Evolutionary conservation across 2,113 vertebrate species (phyloP).

Genomic region (Mystacornis crossleyi): DNA sequence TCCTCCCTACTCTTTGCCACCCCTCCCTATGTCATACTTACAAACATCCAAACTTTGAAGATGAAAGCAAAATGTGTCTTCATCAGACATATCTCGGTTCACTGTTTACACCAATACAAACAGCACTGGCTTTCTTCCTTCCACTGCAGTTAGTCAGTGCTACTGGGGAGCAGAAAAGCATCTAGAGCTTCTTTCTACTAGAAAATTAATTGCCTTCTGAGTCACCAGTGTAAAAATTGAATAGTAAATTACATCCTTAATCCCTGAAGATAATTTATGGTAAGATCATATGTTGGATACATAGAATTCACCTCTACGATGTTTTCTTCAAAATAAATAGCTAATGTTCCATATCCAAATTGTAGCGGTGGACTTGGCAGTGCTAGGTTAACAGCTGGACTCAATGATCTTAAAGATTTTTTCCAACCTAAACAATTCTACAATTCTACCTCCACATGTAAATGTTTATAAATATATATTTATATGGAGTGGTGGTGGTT

Average conservation of each 20-base stretch:
- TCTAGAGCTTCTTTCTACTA: neutral
- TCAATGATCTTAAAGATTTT: neutral
- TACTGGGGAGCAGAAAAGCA: neutral
- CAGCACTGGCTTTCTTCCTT: neutral
- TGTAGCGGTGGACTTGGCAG: neutral
- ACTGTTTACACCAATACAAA: neutral
- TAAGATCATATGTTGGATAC: neutral
- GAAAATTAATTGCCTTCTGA: neutral
- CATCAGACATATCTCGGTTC: neutral
- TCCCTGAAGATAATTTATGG: neutral
- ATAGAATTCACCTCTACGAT: neutral
- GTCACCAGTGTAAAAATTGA: neutral
- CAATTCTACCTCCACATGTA: neutral
- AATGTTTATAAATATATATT: neutral
- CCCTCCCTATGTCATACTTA: neutral
- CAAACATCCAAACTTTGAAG: neutral
- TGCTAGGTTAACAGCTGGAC: neutral
- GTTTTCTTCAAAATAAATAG: neutral
- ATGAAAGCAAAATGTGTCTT: neutral
- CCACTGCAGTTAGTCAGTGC: neutral
- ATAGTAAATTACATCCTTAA: neutral
- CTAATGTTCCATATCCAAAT: neutral
- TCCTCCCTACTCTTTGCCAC: neutral
- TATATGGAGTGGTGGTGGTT: neutral
- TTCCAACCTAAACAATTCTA: neutral